Conservation (phyloP, 2,113 vertebrate genomes). For the Budorcas taxicolor region DNA sequence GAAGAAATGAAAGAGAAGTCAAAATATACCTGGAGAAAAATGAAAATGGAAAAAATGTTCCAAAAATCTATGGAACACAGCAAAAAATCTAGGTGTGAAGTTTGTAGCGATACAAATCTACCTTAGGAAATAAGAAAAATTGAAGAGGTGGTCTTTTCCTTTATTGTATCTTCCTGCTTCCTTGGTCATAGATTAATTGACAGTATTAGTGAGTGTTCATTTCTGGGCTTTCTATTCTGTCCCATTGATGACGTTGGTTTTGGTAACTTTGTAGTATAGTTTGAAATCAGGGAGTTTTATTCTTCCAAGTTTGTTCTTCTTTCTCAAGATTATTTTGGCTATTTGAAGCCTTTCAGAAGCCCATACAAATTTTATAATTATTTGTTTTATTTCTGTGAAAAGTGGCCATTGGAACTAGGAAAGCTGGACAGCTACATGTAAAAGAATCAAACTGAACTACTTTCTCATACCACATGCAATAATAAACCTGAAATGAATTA, state of each 20-base stretch:
- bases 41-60: background rate
- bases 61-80: background rate
- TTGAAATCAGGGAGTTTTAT: background rate
- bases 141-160: background rate
- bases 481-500: background rate
- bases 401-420: background rate
- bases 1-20: background rate
- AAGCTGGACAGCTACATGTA: background rate
- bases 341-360: background rate
- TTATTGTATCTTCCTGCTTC: background rate
- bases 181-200: background rate
- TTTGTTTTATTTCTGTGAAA: background rate
- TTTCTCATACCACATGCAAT: background rate
- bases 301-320: background rate
- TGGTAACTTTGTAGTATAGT: background rate
- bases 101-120: background rate
- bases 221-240: background rate
- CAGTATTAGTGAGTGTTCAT: background rate
- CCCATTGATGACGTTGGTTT: background rate
- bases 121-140: background rate
- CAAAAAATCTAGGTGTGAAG: background rate
- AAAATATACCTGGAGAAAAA: background rate
- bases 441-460: background rate
- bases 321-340: background rate
- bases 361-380: background rate